Base-by-base conservation (phyloP, 2,888 invertebrate species). In the Camponotus fellah region DNA sequence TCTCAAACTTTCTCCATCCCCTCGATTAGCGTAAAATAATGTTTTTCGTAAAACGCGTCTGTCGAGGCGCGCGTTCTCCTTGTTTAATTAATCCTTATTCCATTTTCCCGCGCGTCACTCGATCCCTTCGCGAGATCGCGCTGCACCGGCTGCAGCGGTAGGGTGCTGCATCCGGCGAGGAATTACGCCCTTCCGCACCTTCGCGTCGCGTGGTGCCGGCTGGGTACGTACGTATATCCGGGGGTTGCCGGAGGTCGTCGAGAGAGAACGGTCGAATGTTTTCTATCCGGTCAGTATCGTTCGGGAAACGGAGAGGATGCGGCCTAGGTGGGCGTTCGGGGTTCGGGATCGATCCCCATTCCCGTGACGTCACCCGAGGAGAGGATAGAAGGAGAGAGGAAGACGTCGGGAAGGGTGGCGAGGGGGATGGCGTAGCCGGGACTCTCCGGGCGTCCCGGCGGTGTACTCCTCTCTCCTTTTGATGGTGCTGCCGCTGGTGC, bases 281-380 rank as follows among this genome's bases (percentile, higher is more conserved):
- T 93, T 94, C 91, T 88, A 91, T 76, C 81, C 87, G 91, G 91
- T 76, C 91, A 93, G 92, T 94, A 93, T 86, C 65, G 82, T 84
- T 34, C 32, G 46, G 60, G 81, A 65, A 86, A 85, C 85, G 88
- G 86, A 79, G 85, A 86, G 86, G 90, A 85, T 74, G 72, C 84
- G 84, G 34, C 74, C 84, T 77, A 79, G 83, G 81, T 81, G 88
- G 84, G 89, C 89, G 93, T 93, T 92, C 92, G 92, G 93, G 93
- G 93, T 93, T 92, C 92, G 92, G 93, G 93, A 94, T 94, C 94
- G 94, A 94, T 94, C 93, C 92, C 92, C 90, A 91, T 92, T 93
- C 93, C 94, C 92, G 94, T 94, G 93, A 94, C 94, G 94, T 94
- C 94, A 93, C 92, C n/a, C 17, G 17, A 49, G 49, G 85, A 81